Base-by-base conservation (phyloP, 2,113 vertebrate genomes). In the Montifringilla adamsi region DNA sequence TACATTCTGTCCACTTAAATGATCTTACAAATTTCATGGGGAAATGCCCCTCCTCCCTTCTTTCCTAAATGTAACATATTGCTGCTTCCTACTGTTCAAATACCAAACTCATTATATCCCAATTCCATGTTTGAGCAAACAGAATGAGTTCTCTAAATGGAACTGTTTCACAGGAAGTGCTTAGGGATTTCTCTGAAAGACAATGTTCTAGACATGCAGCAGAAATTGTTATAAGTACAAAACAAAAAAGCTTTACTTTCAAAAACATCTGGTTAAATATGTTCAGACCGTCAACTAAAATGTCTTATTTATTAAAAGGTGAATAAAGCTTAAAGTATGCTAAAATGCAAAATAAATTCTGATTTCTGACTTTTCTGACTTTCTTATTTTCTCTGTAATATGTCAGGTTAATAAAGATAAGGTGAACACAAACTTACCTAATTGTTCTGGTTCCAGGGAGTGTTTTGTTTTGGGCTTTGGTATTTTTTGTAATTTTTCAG, bases 161-260 rank as follows among this genome's bases (percentile, higher is more conserved):
- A 81, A 74, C 13, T 49, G 16, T 56, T 81, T 92, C 76, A 47
- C 49, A 69, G 33, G 13, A 33, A 69, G 10, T 62, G 49, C 7
- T 82, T 77, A 58, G 43, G 52, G 58, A 75, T 77, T 96, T 92
- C 56, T 83, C 49, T 92, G 84, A 35, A 87, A 91, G 59, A 83
- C 64, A 70, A 31, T 46, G 33, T 70, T 96, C 76, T 62, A 89
- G 59, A 89, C 28, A 37, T 58, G n/a, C n/a, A 63, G 12, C 44
- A 91, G 21, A 89, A 93, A 70, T 43, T 52, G 10, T 43, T 81
- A 55, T 56, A 6, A 39, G 24, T 63, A 74, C 56, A 55, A 92
- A 93, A 87, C 4, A 84, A 6, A 28, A 80, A 70, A 9, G 1
- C 2, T 84, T 84, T 72, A 27, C 17, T 74, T 84, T 50, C 19